These are phyloP conservation scores for Callocephalon fimbriatum DNA, from an alignment of 2,113 vertebrate genomes.

Conservation along the genomic window DNA sequence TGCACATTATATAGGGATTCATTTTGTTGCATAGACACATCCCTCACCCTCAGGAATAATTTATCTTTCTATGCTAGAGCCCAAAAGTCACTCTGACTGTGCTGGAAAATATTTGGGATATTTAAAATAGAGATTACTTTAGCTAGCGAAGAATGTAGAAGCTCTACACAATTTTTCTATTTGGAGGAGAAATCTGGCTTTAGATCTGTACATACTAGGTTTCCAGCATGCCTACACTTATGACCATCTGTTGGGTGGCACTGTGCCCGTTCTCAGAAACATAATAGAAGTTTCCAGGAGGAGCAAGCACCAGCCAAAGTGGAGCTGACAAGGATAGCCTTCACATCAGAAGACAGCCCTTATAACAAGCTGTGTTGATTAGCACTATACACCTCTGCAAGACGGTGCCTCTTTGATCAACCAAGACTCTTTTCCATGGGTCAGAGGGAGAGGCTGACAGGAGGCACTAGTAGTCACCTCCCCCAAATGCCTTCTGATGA, in stretches of 20 bases:
- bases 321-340: background rate
- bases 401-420: background rate
- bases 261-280: background rate
- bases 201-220: background rate
- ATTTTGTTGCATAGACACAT: background rate
- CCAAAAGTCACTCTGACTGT: background rate
- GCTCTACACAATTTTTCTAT: background rate
- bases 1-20: rapidly evolving
- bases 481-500: background rate
- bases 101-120: background rate
- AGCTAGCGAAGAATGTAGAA: background rate
- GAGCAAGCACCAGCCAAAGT: background rate
- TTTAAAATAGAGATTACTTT: background rate
- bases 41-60: background rate
- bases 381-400: background rate
- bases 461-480: background rate
- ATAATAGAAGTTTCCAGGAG: background rate
- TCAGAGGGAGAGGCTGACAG: background rate
- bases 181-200: background rate
- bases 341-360: background rate
- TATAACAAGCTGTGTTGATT: background rate
- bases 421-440: background rate
- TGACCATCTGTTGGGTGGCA: constrained; percentile 37
- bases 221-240: constrained; percentile 22
- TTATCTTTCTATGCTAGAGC: background rate